Evolutionary conservation across 2,888 invertebrate species (phyloP).

Genomic region (Volucella bombylans): DNA sequence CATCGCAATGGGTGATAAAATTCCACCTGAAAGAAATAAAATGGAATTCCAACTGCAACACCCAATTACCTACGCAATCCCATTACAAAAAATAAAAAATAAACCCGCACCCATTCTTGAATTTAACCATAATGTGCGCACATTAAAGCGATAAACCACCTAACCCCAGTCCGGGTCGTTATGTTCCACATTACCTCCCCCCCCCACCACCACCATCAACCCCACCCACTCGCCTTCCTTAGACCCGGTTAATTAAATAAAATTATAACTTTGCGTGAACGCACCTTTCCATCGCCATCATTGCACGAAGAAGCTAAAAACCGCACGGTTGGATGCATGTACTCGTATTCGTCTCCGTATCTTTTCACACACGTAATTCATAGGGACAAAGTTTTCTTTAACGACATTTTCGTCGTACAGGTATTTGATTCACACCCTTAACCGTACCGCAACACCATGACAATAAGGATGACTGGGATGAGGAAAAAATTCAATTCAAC

Average conservation of each 20-base stretch:
- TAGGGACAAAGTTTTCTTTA: slow-evolving; percentile 27
- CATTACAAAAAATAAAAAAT: neutral
- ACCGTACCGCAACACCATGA: neutral
- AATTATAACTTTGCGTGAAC: slow-evolving; percentile 57
- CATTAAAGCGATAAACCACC: slow-evolving; percentile 35
- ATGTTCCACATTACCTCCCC: neutral
- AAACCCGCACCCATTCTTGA: slow-evolving; percentile 14
- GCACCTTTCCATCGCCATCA: slow-evolving; percentile 57
- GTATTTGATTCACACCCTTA: slow-evolving; percentile 42
- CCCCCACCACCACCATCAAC: no score
- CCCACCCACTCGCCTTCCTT: neutral
- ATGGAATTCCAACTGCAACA: neutral
- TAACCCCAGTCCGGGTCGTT: neutral
- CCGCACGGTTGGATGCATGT: neutral
- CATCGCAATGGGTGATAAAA: neutral
- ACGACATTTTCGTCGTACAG: slow-evolving; percentile 22
- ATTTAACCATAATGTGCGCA: slow-evolving; percentile 42
- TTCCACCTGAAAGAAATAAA: neutral
- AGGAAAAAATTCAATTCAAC: slow-evolving; percentile 20
- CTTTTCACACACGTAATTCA: neutral
- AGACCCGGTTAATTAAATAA: slow-evolving; percentile 49
- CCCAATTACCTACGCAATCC: slow-evolving; percentile 2
- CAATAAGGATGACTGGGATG: neutral
- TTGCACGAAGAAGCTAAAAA: slow-evolving; percentile 16
- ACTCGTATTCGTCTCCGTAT: neutral